Evolutionary conservation across 2,113 vertebrate species (phyloP).

Genomic region (Puntigrus tetrazona): DNA sequence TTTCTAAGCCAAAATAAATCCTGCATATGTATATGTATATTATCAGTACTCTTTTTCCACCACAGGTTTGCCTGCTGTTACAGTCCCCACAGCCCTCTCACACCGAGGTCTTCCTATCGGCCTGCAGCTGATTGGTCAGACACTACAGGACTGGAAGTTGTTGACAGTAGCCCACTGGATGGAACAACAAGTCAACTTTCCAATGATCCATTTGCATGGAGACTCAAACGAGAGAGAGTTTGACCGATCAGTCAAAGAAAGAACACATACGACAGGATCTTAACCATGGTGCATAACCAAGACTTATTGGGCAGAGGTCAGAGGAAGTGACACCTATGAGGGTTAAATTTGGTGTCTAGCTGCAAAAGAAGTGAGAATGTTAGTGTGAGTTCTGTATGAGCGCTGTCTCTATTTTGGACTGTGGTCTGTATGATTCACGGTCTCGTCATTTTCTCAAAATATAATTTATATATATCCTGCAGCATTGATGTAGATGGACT

Average conservation of each 20-base stretch:
- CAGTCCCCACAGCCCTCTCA: conserved; percentile 84
- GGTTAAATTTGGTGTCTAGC: background rate
- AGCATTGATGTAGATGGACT: background rate
- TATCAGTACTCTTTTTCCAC: background rate
- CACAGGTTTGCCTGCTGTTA: conserved; percentile 89
- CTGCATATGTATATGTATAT: background rate
- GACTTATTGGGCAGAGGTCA: background rate
- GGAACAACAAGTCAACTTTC: conserved; percentile 88
- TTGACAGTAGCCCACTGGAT: conserved; percentile 90
- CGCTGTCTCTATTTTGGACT: background rate
- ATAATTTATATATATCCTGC: background rate
- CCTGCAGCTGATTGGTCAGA: conserved; percentile 88
- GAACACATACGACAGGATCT: conserved; percentile 34
- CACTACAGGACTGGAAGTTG: conserved; percentile 85
- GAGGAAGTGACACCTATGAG: background rate
- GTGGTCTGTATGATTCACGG: background rate
- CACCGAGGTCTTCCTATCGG: conserved; percentile 86
- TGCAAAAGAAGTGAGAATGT: background rate
- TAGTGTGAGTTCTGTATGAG: background rate
- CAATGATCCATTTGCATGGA: conserved; percentile 71
- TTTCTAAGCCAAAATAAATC: background rate
- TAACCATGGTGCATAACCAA: conserved; percentile 7
- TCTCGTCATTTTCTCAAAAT: background rate
- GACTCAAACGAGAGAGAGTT: conserved; percentile 26
- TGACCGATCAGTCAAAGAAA: background rate